Evolutionary conservation across 1,140 invertebrate species (phyloP), one percentile per base, ranked within the genome.

Genomic region (Diploscapter pachys): DNA sequence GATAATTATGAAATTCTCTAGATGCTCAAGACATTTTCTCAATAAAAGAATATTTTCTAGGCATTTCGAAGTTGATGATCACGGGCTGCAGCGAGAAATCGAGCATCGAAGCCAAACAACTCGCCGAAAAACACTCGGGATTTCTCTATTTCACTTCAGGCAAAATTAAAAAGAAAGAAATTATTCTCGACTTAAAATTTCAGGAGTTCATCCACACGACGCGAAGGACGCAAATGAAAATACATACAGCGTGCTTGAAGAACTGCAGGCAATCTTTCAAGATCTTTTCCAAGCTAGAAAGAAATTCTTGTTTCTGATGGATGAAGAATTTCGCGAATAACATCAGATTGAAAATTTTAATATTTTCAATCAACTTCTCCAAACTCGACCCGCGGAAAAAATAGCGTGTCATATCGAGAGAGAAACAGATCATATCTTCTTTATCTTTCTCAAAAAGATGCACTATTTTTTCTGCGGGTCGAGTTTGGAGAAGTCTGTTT

Each of bases 201-300:
- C 74, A 92, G 92, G 93, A 78, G 91, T 97, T 74, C 94, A 96
- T 88, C 94, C 94, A 5, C 93, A 96, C 87, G 94, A 96, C 88
- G 93, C 94, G 2, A 96, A 95, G 87, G 92, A 92, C 3, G 96
- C 93, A 90, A 90, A 90, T 71, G 92, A 93, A 67, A 57, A 61
- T n/a, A 76, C 77, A 11, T 56, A 69, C 6, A 53, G n/a, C 8
- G 11, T 59, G 9, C 5, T 74, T 9, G 63, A 64, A 65, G 53
- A 54, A 4, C 63, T 73, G 9, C 63, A 73, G 51, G 57, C 50
- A 8, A 31, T 31, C 31, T 31, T 31, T 31, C 31, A 31, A 31
- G 31, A 31, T 31, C 31, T 31, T 31, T 31, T 31, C 31, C 31
- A 31, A 31, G 31, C 31, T 31, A 31, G 1, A 31, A 31, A 31